Evolutionary conservation across 2,888 invertebrate species (phyloP), one percentile per base, ranked within the genome.

Genomic region (Eristalinus sepulchralis): DNA sequence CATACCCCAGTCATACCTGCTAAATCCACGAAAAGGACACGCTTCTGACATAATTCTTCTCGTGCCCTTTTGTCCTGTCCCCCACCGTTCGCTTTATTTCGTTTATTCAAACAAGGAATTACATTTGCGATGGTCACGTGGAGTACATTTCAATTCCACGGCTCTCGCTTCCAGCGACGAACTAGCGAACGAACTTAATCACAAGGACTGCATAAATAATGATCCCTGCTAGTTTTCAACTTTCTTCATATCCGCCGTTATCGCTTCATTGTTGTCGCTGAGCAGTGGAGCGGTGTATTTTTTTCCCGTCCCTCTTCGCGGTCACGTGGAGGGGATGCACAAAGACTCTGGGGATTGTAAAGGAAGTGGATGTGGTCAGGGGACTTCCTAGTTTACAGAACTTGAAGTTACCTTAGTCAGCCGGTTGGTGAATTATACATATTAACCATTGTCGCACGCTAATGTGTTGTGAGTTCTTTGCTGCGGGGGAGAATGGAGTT

Each of bases 131-230:
- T n/a, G 24, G 57, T 59, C 70, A 70, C 59, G 36, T 47, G 59
- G 36, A n/a, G 57, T 70, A 57, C 68, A 68, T 68, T 68, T 68
- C 57, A 68, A 68, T 68, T 68, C 68, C 68, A 22, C 27, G 66
- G 47, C 53, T 53, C 64, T 24, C 13, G 9, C n/a, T 20, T 1
- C 9, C 3, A n/a, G 24, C 33, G 53, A 68, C 33, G 53, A 68
- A 57, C 57, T 68, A 47, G 17, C n/a, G 64, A 53, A 33, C 53
- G 31, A 68, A 57, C 57, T 68, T 68, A 68, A 57, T 68, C 68
- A 68, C 57, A 34, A 22, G 68, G 34, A 68, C 68, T 68, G 57
- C 55, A 68, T 68, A 68, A 68, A 68, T 68, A 57, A 68, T 68
- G 20, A 33, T 67, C 24, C 55, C 20, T 34, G 55, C 33, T 53